These are phyloP conservation scores for Zaprionus taronus DNA, from an alignment of 1,140 invertebrate genomes.

Conservation along the genomic window DNA sequence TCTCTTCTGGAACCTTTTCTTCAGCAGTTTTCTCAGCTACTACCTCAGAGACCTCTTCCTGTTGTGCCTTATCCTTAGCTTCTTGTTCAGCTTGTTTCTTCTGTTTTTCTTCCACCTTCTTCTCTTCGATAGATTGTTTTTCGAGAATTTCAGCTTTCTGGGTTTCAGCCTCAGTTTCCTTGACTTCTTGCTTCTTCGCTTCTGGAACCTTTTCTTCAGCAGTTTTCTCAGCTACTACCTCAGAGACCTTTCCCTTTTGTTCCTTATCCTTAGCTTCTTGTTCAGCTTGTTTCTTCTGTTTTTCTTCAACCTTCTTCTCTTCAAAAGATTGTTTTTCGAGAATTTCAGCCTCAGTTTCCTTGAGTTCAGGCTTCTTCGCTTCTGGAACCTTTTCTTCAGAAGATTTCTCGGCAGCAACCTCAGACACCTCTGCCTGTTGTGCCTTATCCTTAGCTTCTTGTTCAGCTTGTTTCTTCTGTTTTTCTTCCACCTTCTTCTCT, in stretches of 20 bases:
- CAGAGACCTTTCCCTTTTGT: slow-evolving; percentile 20
- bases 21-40: slow-evolving; percentile 14
- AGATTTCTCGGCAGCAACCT: slow-evolving; percentile 30
- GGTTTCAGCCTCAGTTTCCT: slow-evolving; percentile 22
- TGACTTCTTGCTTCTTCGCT: slow-evolving; percentile 3
- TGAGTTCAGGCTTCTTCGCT: slow-evolving; percentile 8
- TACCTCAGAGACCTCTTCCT: slow-evolving; percentile 24
- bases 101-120: slow-evolving; percentile 38
- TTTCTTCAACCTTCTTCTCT: slow-evolving; percentile 19
- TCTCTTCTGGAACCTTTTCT: slow-evolving; percentile 13
- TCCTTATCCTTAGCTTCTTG: slow-evolving; percentile 16
- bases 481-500: slow-evolving; percentile 19
- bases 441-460: slow-evolving; percentile 25
- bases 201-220: slow-evolving; percentile 34
- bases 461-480: slow-evolving; percentile 19
- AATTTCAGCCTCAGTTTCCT: slow-evolving; percentile 13
- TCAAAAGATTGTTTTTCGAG: slow-evolving; percentile 37
- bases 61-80: not conserved
- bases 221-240: slow-evolving; percentile 22
- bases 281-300: slow-evolving; percentile 30
- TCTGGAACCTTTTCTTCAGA: slow-evolving; percentile 31
- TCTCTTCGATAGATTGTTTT: slow-evolving; percentile 43
- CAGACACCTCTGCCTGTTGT: slow-evolving; percentile 43
- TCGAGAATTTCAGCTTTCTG: slow-evolving; percentile 32
- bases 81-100: slow-evolving; percentile 26